Conservation (phyloP, 2,888 invertebrate species). For the Tipula confusa region DNA sequence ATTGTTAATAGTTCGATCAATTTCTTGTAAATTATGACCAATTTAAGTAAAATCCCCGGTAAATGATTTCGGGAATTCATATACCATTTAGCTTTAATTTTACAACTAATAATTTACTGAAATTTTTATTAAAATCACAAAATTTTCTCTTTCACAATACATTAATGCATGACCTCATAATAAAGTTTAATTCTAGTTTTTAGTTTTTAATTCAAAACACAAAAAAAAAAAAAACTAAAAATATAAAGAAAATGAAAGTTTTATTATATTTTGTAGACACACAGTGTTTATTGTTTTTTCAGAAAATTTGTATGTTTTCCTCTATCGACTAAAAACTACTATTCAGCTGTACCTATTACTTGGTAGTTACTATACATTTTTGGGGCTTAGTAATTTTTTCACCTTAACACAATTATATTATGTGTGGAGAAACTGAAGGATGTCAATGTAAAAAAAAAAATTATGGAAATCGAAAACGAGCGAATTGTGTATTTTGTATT, state of each 20-base stretch:
- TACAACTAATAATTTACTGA: neutral
- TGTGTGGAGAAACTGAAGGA: neutral
- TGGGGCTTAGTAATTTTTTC: neutral
- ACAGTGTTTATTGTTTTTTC: neutral
- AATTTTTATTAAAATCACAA: neutral
- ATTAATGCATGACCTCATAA: slow-evolving; percentile 3
- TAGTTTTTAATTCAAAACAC: neutral
- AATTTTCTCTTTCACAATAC: neutral
- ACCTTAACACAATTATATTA: neutral
- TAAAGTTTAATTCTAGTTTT: neutral
- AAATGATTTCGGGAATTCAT: neutral
- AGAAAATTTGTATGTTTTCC: neutral
- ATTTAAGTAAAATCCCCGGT: too few species aligned
- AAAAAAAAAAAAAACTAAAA: neutral
- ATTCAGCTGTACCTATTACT: neutral
- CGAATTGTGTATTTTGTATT: neutral
- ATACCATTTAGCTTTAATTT: neutral
- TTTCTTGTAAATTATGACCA: too few species aligned
- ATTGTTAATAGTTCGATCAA: neutral
- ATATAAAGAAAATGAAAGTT: slow-evolving; percentile 12
- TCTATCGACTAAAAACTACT: neutral
- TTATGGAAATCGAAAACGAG: neutral
- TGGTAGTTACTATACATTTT: neutral
- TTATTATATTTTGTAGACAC: neutral
- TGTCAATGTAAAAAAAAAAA: neutral